Base-by-base conservation (phyloP, 1,140 invertebrate species). In the Dermatophagoides farinae region DNA sequence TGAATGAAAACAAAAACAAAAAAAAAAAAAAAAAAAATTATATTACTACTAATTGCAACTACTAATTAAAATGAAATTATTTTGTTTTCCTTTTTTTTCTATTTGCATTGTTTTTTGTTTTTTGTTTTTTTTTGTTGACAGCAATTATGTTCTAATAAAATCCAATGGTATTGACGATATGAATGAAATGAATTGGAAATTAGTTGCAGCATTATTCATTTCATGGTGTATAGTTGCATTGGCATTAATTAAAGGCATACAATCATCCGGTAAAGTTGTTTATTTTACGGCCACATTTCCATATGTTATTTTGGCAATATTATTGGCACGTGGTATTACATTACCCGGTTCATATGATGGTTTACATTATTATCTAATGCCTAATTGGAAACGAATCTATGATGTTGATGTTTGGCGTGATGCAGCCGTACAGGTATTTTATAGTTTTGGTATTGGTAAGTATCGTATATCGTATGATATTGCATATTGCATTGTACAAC, bases 231-330 rank as follows among this genome's bases (percentile, higher is more conserved):
- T 84, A 52, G 78, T 86, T 53, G 77, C 74, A 65, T 67, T 76
- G 60, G 77, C 74, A 67, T 74, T 79, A 16, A 76, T 76, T 70
- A 78, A 77, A 67, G 77, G 77, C 76, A 85, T 76, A 67, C 78
- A 70, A 77, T 82, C 68, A 73, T 84, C 72, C 69, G 82, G 73
- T 50, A 64, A 64, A 54, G 77, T 81, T 58, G 79, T 81, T 62
- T 83, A 82, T 75, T 79, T 85, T 68, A 81, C 79, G 58, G 80
- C 81, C 4, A 70, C 80, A 50, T 81, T 81, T 67, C 81, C 81
- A 43, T 82, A 82, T 67, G 73, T 80, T 31, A 77, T 83, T 60
- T 71, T 83, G 61, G 66, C 79, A 54, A 76, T 80, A 60, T 73
- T 83, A 49, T 72, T 83, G 63, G 71, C 76, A 50, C 70, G 79